These are phyloP conservation scores for Cettia cetti DNA, from an alignment of 2,113 vertebrate genomes.

Conservation along the genomic window DNA sequence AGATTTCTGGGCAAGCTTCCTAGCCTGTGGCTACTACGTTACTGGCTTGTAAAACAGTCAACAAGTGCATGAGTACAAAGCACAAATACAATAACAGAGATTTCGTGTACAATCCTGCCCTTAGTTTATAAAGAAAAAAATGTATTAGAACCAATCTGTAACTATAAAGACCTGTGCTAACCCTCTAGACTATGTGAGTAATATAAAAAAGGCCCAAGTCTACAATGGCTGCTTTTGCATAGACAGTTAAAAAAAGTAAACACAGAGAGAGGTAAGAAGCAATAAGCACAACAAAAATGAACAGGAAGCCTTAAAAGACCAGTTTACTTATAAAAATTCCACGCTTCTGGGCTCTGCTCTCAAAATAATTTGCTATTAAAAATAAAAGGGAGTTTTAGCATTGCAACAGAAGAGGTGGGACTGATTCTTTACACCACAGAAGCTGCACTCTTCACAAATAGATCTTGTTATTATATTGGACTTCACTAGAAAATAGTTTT, in stretches of 20 bases:
- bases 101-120: conserved; percentile 44
- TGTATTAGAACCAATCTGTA: conserved; percentile 16
- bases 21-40: conserved; percentile 67
- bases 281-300: not conserved
- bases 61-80: conserved; percentile 50
- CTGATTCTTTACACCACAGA: not conserved
- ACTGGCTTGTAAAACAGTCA: conserved; percentile 68
- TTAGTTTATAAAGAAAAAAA: conserved; percentile 46
- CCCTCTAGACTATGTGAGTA: not conserved
- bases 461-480: not conserved
- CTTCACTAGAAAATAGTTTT: not conserved
- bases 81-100: conserved; percentile 53
- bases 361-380: conserved; percentile 14
- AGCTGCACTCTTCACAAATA: not conserved
- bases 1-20: conserved; percentile 67
- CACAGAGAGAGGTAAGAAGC: not conserved
- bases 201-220: not conserved
- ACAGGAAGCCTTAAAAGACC: conserved; percentile 13
- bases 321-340: not conserved
- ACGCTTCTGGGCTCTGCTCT: not conserved
- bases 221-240: not conserved
- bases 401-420: not conserved
- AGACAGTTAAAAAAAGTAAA: not conserved
- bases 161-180: conserved; percentile 21
- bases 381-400: not conserved